Evolutionary conservation across 2,113 vertebrate genomes (phyloP).

Genomic region (Hystrix cristata): DNA sequence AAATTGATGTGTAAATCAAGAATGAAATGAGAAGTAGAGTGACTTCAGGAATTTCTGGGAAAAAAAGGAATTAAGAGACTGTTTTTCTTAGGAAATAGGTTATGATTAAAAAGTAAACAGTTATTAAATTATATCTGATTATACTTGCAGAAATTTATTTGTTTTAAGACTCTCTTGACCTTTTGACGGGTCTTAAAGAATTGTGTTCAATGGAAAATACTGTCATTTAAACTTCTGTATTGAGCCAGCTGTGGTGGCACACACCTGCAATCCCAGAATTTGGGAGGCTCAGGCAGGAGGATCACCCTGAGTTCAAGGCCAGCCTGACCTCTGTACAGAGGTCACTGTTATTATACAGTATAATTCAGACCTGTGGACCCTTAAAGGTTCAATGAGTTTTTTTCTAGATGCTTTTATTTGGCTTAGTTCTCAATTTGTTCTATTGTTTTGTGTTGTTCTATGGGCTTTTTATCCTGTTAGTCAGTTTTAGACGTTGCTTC

Average conservation of each 20-base stretch:
- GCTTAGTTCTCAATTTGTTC: not conserved
- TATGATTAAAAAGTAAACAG: not conserved
- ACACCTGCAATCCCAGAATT: not conserved
- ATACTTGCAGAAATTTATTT: not conserved
- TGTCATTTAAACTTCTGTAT: not conserved
- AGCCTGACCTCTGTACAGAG: not conserved
- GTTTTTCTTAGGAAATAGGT: not conserved
- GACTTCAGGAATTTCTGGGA: not conserved
- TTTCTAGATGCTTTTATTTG: not conserved
- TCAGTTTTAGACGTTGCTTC: not conserved
- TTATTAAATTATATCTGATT: not conserved
- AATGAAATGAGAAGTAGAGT: not conserved
- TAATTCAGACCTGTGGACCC: not conserved
- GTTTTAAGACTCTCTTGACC: not conserved
- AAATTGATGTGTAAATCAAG: not conserved
- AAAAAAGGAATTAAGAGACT: not conserved
- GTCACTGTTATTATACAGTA: not conserved
- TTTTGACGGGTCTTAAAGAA: not conserved
- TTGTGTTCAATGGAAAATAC: not conserved
- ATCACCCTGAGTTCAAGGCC: not conserved
- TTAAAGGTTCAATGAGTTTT: not conserved
- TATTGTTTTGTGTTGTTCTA: not conserved
- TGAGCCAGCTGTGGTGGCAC: not conserved
- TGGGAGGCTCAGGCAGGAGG: not conserved
- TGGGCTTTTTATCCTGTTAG: not conserved